Base-by-base conservation (phyloP, 53 echinoderm and acorn worm species). In the Antedon mediterranea region DNA sequence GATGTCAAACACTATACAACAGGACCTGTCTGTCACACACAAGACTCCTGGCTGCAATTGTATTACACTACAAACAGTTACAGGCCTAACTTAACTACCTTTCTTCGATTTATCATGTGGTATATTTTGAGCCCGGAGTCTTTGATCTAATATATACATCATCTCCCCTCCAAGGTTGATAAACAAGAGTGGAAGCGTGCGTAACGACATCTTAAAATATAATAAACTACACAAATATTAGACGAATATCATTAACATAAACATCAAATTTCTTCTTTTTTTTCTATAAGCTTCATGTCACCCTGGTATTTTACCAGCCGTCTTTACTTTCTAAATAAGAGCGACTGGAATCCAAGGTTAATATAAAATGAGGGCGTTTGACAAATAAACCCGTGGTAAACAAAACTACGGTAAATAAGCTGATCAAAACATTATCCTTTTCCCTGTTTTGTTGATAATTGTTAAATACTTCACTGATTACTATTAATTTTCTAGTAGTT, bases 101-200 rank as follows among this genome's bases (percentile, higher is more conserved):
- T 91, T 91, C 43, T 79, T 86, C 6, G 94, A 89, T 80, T 94
- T 94, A 77, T 91, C 94, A 7, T 73, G 71, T 4, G 94, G 94
- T 30, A 94, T 94, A 73, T 89, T 94, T 73, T 94, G 94, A 75
- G 94, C 94, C 70, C 94, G 85, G 37, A 94, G 78, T 71, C 94
- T 82, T 85, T 94, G 94, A 72, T 94, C 94, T 77, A 94, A 79
- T 72, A 94, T 94, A 73, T 94, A 94, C 73, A 94, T 74, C 94
- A 94, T 94, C 83, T 94, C 94, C 33, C 94, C 94, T 71, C 94
- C 94, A 28, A 94, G 83, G 80, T 94, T 94, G 72, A 94, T 91
- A 85, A 94, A 94, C 13, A 94, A 74, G 43, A 94, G 75, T 23
- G 94, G 94, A 31, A 94, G 72, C 29, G 94, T 77, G 42, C 94